Evolutionary conservation across 2,888 invertebrate genomes (phyloP), one percentile per base, ranked within the genome.

Genomic region (Agrochola lota): DNA sequence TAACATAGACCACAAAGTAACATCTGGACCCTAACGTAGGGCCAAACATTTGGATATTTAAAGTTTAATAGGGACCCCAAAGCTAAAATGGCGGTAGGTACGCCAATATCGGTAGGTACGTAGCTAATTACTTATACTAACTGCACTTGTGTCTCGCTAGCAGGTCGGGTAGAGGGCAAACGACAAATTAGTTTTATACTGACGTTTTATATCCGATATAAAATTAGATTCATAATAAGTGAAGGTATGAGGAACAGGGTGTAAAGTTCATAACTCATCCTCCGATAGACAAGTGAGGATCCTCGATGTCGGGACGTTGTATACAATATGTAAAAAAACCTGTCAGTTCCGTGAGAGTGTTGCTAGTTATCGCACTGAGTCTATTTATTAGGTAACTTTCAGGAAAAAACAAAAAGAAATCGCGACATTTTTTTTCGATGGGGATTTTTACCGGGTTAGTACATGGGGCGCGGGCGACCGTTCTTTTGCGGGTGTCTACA

Each of bases 11-110:
- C 90, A 83, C 86, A 78, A 78, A 77, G 89, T 86, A 92, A 91
- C 92, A 92, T 91, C 92, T 93, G 93, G 90, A 86, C 90, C 88
- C 87, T 89, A 89, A 90, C 90, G 91, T 91, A 93, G 91, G 92
- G 91, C 91, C 90, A 89, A 93, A 92, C 92, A 91, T 91, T 92
- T 91, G 91, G 88, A 92, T 92, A 91, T 92, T 93, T 93, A 92
- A 94, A 93, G 91, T 94, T 93, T 93, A 93, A 92, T 91, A 90
- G 91, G 91, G 90, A 87, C 89, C 91, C 89, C 77, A 84, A 80
- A 82, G 85, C 85, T 86, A 83, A 85, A 88, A 88, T 82, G 86
- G 71, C 84, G 89, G 86, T 91, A 91, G 75, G 78, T 80, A 63
- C 30, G 62, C 77, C 74, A 79, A 78, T 82, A 84, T 74, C 68